phyloP scores from a whole-genome alignment of 2,888 invertebrate species.

The Nyleta sp. region DNA sequence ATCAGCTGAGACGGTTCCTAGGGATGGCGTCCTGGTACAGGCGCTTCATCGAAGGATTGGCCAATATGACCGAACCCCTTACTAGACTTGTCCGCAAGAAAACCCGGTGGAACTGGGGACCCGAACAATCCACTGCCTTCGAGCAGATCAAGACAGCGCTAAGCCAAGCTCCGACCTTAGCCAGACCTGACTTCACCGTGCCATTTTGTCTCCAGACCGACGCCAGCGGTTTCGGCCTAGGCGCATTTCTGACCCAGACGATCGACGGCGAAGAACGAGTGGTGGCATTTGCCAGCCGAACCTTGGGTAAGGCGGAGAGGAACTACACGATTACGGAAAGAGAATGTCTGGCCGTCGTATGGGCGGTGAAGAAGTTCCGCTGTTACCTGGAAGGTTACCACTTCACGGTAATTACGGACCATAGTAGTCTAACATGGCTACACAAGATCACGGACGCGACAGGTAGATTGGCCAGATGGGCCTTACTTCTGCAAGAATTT shows the following conservation, averaged over 20 bases:
- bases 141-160: neutral
- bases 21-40: slow-evolving; percentile 50
- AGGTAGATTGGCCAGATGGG: no score
- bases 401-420: no score
- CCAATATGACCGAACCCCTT: no score
- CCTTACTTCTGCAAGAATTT: no score
- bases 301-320: neutral
- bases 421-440: neutral
- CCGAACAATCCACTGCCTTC: neutral
- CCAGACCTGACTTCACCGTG: neutral
- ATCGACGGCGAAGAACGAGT: neutral
- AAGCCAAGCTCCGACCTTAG: neutral
- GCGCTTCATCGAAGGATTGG: neutral
- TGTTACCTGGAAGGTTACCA: no score
- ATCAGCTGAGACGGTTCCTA: slow-evolving; percentile 67
- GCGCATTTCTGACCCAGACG: no score
- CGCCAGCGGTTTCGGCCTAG: no score
- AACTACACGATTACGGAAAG: no score
- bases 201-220: no score
- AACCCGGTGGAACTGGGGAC: neutral
- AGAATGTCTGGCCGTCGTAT: no score
- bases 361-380: no score
- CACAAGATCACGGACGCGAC: neutral
- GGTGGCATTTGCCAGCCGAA: neutral
- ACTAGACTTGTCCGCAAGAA: neutral